These are phyloP conservation scores for Brachyalestes nurse DNA, from an alignment of 2,797 vertebrate genomes.

Conservation along the genomic window DNA sequence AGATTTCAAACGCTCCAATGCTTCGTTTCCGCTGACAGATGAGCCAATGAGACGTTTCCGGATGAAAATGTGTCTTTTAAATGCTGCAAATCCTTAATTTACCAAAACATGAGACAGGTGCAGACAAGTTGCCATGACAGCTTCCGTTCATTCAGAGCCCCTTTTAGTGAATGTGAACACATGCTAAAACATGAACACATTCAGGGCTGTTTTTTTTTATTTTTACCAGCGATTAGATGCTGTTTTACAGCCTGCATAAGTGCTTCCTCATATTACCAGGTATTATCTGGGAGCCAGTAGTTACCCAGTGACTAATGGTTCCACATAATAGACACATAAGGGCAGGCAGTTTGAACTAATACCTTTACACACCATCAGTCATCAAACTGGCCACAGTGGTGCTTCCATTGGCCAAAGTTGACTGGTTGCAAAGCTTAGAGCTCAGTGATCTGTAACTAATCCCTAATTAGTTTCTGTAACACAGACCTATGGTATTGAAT, in stretches of 20 bases:
- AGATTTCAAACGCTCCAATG: neutral
- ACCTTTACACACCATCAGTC: constrained; percentile 16
- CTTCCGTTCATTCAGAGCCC: neutral
- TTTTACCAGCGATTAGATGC: neutral
- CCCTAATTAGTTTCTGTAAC: constrained; percentile 14
- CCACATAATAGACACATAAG: neutral
- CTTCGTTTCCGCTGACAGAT: neutral
- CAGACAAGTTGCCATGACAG: neutral
- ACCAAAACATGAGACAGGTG: constrained; percentile 21
- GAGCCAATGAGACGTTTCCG: neutral
- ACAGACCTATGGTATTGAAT: neutral
- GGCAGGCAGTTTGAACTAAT: neutral
- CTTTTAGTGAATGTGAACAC: neutral
- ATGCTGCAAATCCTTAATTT: constrained; percentile 18
- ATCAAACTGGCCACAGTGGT: neutral
- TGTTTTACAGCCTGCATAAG: neutral
- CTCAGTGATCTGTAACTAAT: neutral
- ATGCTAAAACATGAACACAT: neutral
- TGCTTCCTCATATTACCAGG: constrained; percentile 14
- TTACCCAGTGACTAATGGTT: neutral
- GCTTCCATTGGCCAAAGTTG: neutral
- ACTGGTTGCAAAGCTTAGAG: neutral
- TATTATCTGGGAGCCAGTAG: neutral
- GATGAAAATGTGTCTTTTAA: constrained; percentile 5
- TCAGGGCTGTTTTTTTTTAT: neutral